Evolutionary conservation across 2,113 vertebrate genomes (phyloP), one percentile per base, ranked within the genome.

Genomic region (Ceyx melanurus): DNA sequence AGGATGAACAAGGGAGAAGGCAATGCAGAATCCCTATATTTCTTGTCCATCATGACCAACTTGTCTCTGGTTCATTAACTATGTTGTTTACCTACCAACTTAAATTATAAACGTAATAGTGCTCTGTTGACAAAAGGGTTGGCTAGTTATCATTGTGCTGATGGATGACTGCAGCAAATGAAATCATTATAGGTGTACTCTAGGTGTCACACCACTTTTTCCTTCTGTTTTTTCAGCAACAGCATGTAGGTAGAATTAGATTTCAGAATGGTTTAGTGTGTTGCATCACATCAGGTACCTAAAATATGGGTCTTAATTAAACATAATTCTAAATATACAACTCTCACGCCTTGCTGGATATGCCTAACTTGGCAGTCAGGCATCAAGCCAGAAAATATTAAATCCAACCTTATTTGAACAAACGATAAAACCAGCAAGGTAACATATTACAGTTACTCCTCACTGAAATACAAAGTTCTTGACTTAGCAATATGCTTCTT

Each of bases 31-130:
- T 82, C 87, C 18, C 60, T 89, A 15, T 89, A 82, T 79, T 81
- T 85, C 91, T 91, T 92, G 78, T 70, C 51, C 56, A 82, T 87
- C 50, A 37, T 74, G 64, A 77, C 74, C 51, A 93, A 9, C 60
- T 64, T 70, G 46, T 71, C 51, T 77, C 78, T 86, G 78, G 78
- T 91, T 95, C 89, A 93, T 96, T 96, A 95, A 93, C 72, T 95
- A 75, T 48, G 86, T 68, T 86, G 78, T 94, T 94, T 95, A 92
- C 87, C 48, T 67, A 89, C 67, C 40, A 92, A 48, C 51, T 56
- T 74, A 93, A 92, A 67, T 85, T 91, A 92, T 82, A 76, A 80
- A 92, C 87, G 85, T 70, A 80, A 90, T 87, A 89, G 43, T 67
- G 87, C n/a, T 94, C 40, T 89, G 84, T 91, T 96, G 87, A 95